Percentiles rank a stretch among this genome's conserved stretches.
Evolutionary conservation across 1,140 invertebrate genomes (phyloP).

Genomic region (Samia ricini): DNA sequence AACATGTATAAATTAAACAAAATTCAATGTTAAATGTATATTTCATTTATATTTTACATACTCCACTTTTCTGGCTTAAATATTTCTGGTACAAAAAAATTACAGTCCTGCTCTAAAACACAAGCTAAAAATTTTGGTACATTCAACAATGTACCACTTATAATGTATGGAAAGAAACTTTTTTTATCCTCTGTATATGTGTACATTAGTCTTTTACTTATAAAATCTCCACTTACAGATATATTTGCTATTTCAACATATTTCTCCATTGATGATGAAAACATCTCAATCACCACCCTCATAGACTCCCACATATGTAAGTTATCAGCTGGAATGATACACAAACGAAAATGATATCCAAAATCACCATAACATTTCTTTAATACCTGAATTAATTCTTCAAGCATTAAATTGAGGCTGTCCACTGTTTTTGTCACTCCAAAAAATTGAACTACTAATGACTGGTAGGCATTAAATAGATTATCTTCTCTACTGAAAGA

Average conservation of each 20-base stretch:
- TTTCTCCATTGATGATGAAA: slow-evolving; percentile 76
- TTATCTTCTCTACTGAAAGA: slow-evolving; percentile 55
- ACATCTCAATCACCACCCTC: slow-evolving; percentile 82
- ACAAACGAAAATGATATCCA: slow-evolving; percentile 80
- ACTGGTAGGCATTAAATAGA: slow-evolving; percentile 81
- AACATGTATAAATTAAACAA: neutral
- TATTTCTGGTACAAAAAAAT: slow-evolving; percentile 45
- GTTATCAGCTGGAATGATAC: slow-evolving; percentile 75
- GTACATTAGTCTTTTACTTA: slow-evolving; percentile 83
- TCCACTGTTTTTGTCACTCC: slow-evolving; percentile 64
- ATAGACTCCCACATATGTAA: slow-evolving; percentile 80
- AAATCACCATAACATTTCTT: slow-evolving; percentile 78
- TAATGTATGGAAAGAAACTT: slow-evolving; percentile 77
- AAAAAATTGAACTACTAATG: slow-evolving; percentile 80
- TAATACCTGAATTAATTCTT: slow-evolving; percentile 66
- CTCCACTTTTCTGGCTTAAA: slow-evolving; percentile 52
- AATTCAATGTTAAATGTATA: neutral
- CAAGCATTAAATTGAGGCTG: slow-evolving; percentile 69
- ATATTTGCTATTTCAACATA: slow-evolving; percentile 84
- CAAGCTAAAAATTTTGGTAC: slow-evolving; percentile 82
- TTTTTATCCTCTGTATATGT: slow-evolving; percentile 76
- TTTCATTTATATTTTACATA: slow-evolving; percentile 15
- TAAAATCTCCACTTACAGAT: slow-evolving; percentile 80
- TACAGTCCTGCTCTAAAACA: slow-evolving; percentile 79
- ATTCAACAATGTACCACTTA: slow-evolving; percentile 82